These are phyloP conservation scores for Camarhynchus parvulus DNA, from an alignment of 2,113 vertebrate species.

Conservation along the genomic window DNA sequence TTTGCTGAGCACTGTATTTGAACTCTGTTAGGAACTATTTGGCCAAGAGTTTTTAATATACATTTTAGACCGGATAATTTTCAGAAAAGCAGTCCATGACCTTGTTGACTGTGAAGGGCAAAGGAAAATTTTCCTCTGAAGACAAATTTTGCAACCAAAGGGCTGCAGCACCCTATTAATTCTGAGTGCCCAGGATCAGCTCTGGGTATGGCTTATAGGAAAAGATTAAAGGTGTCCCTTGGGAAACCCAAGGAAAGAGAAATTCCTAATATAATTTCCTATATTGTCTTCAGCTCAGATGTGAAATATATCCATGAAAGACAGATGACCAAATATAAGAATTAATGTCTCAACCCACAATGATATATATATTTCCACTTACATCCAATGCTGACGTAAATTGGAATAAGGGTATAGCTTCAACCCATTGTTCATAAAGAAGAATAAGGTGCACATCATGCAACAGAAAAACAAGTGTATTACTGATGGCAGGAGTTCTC, in stretches of 20 bases:
- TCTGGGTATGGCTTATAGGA: background rate
- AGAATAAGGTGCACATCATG: background rate
- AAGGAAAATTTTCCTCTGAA: background rate
- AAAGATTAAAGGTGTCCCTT: background rate
- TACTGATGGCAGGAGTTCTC: constrained; percentile 14
- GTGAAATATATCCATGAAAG: background rate
- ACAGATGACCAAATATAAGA: background rate
- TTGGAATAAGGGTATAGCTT: constrained; percentile 5
- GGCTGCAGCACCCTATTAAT: background rate
- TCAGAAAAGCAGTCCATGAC: background rate
- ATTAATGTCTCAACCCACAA: constrained; percentile 16
- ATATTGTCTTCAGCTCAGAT: background rate
- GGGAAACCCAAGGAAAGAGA: background rate
- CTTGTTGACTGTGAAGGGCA: background rate
- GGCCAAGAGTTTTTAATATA: background rate
- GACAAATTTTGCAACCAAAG: background rate
- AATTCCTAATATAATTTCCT: background rate
- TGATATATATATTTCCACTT: background rate
- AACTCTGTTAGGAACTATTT: background rate
- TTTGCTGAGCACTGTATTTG: background rate
- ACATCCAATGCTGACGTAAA: constrained; percentile 13
- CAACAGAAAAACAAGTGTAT: constrained; percentile 44
- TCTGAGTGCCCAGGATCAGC: background rate
- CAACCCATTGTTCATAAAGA: constrained; percentile 7
- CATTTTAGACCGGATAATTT: background rate